Evolutionary conservation across 1,140 invertebrate genomes (phyloP).

Genomic region (Leptestheria dahalacensis): DNA sequence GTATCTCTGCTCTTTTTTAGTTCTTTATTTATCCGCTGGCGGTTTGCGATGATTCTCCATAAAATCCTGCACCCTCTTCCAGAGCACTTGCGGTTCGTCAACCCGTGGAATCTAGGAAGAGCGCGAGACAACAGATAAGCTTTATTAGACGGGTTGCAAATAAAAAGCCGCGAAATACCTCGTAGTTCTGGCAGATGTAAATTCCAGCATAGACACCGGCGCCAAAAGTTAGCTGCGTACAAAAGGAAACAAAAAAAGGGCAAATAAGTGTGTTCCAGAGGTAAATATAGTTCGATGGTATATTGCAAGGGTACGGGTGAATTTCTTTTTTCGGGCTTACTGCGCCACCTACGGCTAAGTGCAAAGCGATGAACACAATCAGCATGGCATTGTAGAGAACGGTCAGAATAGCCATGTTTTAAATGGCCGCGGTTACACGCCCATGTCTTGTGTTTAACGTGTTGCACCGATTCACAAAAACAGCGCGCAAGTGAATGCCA

Average conservation of each 20-base stretch:
- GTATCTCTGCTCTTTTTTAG: too few relatives aligned
- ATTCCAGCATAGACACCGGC: slow-evolving; percentile 61
- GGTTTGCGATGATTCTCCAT: slow-evolving; percentile 46
- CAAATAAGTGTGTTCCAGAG: not conserved
- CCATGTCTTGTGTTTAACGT: too few relatives aligned
- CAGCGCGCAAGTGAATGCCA: too few relatives aligned
- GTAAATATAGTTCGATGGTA: not conserved
- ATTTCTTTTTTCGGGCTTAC: slow-evolving; percentile 22
- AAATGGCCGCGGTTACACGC: not conserved
- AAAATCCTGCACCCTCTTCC: slow-evolving; percentile 47
- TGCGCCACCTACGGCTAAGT: slow-evolving; percentile 28
- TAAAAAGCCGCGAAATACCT: too few relatives aligned
- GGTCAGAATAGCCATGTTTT: slow-evolving; percentile 23
- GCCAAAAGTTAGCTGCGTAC: slow-evolving; percentile 48
- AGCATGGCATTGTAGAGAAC: slow-evolving; percentile 26
- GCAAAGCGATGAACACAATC: slow-evolving; percentile 25
- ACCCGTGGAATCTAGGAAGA: slow-evolving; percentile 56
- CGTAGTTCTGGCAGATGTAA: slow-evolving; percentile 65
- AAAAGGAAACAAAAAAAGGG: slow-evolving; percentile 16
- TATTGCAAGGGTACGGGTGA: not conserved
- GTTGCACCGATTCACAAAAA: too few relatives aligned
- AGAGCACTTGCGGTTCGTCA: slow-evolving; percentile 53
- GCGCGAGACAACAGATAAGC: slow-evolving; percentile 7
- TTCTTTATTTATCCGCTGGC: slow-evolving; percentile 11
- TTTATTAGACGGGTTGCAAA: too few relatives aligned